Percentiles rank a stretch among this genome's conserved stretches.
phyloP scores from a whole-genome alignment of 2,888 invertebrate species.

The Apocheima hispidaria region DNA sequence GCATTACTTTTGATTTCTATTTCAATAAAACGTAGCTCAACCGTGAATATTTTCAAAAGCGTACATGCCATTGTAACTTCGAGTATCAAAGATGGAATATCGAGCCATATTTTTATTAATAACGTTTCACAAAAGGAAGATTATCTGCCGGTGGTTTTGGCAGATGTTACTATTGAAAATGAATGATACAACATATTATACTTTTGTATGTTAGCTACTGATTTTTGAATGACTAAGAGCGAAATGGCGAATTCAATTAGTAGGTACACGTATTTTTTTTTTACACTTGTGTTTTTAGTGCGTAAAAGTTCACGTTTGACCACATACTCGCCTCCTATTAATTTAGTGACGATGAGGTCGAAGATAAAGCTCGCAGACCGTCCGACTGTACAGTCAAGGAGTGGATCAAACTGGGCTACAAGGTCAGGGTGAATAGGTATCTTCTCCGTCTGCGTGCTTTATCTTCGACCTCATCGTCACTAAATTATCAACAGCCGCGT shows the following conservation, averaged over 20 bases:
- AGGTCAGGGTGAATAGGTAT: too few species aligned
- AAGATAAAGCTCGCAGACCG: too few species aligned
- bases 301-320: too few species aligned
- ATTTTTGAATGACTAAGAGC: conserved; percentile 14
- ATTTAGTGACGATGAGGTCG: too few species aligned
- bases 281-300: too few species aligned
- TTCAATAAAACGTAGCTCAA: conserved; percentile 72
- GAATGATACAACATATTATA: conserved; percentile 36
- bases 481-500: too few species aligned
- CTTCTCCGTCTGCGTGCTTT: too few species aligned
- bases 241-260: conserved; percentile 6
- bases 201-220: conserved; percentile 21
- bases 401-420: too few species aligned
- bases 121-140: conserved; percentile 80
- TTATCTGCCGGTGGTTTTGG: conserved; percentile 78
- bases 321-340: too few species aligned
- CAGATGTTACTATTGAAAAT: conserved; percentile 70
- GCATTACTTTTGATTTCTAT: conserved; percentile 55
- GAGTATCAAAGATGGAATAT: conserved; percentile 78
- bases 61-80: conserved; percentile 73
- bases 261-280: too few species aligned
- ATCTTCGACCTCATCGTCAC: too few species aligned
- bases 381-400: too few species aligned
- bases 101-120: conserved; percentile 85
- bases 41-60: conserved; percentile 78